Evolutionary conservation across 2,797 vertebrate species (phyloP).

Genomic region (Sciurus carolinensis): DNA sequence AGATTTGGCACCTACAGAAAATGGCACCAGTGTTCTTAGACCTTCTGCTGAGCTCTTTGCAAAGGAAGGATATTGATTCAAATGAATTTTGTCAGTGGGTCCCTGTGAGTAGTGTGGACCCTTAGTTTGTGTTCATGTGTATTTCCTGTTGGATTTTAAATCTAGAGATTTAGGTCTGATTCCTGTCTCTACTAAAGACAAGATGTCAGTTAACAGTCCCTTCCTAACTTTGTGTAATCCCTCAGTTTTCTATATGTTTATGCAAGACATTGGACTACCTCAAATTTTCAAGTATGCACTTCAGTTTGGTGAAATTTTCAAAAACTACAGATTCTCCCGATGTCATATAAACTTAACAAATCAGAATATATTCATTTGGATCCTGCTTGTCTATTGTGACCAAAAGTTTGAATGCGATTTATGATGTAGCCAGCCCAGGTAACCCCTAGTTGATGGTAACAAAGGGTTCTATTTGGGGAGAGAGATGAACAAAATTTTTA

Average conservation of each 20-base stretch:
- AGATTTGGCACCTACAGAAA: neutral
- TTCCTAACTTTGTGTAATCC: neutral
- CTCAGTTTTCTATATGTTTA: neutral
- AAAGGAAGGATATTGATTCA: neutral
- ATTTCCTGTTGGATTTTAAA: neutral
- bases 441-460: neutral
- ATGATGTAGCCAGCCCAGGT: neutral
- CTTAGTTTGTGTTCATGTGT: neutral
- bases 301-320: neutral
- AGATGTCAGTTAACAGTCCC: neutral
- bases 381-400: neutral
- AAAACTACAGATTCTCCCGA: neutral
- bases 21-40: constrained; percentile 29
- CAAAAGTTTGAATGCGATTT: neutral
- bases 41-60: neutral
- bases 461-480: neutral
- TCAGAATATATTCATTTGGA: neutral
- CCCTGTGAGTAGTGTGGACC: neutral
- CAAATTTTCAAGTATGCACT: neutral
- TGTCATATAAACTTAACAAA: neutral
- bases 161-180: neutral
- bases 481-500: neutral
- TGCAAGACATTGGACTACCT: neutral
- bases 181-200: neutral
- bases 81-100: neutral